Percentiles rank a stretch among this genome's conserved stretches.
Conservation (phyloP, 2,113 vertebrate species). For the Abramis brama region DNA sequence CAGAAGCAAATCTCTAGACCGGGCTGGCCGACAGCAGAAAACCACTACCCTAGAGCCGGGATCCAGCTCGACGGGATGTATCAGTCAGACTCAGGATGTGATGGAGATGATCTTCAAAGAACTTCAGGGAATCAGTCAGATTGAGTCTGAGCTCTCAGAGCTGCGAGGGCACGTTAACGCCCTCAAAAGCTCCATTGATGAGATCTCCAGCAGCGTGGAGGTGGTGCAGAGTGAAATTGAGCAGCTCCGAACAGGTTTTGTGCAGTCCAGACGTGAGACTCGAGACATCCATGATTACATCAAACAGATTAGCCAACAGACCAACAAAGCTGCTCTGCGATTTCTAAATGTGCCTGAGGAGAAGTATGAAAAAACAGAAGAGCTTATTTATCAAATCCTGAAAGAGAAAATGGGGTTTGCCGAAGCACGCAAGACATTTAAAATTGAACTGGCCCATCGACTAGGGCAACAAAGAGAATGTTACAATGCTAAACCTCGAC, state of each 20-base stretch:
- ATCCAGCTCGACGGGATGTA: conserved; percentile 94
- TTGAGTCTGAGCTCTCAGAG: conserved; percentile 95
- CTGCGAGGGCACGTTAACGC: conserved; percentile 95
- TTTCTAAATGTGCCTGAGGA: conserved; percentile 97
- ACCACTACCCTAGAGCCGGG: conserved; percentile 86
- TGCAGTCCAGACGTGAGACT: conserved; percentile 95
- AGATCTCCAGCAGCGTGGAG: conserved; percentile 98
- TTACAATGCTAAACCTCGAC: conserved; percentile 93
- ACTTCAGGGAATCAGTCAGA: conserved; percentile 98
- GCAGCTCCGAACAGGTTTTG: conserved; percentile 92
- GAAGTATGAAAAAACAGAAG: conserved; percentile 85
- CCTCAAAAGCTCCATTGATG: conserved; percentile 96
- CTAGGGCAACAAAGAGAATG: conserved; percentile 94
- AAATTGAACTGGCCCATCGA: conserved; percentile 94
- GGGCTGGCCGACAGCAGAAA: conserved; percentile 89
- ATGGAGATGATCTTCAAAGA: conserved; percentile 99
- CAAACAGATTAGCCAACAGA: conserved; percentile 89
- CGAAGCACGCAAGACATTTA: conserved; percentile 85
- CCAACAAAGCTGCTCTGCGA: conserved; percentile 88
- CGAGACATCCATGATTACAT: conserved; percentile 98
- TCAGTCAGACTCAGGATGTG: conserved; percentile 96
- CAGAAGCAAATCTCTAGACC: conserved; percentile 94
- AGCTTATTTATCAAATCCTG: conserved; percentile 87
- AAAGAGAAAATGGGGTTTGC: conserved; percentile 93
- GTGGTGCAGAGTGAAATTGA: conserved; percentile 98